Evolutionary conservation across 2,797 vertebrate species (phyloP).

Genomic region (Coregonus suidteri): DNA sequence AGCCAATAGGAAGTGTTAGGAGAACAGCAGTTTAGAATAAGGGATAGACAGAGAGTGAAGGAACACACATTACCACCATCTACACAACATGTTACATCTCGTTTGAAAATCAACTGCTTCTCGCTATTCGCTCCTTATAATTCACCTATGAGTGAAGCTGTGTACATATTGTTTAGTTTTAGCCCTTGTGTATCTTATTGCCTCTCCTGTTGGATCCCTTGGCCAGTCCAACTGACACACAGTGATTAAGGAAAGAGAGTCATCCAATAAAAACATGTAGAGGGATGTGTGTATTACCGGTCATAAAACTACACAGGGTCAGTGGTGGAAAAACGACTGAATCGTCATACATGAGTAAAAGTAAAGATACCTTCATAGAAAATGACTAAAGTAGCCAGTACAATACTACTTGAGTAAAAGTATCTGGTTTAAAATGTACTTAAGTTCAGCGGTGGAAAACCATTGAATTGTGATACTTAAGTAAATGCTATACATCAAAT

Average conservation of each 20-base stretch:
- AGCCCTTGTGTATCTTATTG: background rate
- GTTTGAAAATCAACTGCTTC: background rate
- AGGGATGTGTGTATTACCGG: constrained; percentile 51
- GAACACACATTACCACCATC: background rate
- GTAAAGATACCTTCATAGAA: no score
- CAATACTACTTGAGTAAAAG: no score
- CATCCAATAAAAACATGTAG: constrained; percentile 26
- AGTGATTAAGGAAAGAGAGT: constrained; percentile 55
- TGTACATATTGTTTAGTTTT: background rate
- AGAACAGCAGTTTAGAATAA: background rate
- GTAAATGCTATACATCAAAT: no score
- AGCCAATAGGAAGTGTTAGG: background rate
- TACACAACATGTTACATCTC: background rate
- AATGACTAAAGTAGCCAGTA: no score
- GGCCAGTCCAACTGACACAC: background rate
- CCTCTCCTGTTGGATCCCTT: no score
- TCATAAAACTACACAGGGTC: background rate
- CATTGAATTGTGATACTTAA: no score
- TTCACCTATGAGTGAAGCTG: background rate
- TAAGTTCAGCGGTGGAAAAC: background rate
- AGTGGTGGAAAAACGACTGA: background rate
- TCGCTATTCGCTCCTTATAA: background rate
- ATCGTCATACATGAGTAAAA: no score
- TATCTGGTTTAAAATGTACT: no score
- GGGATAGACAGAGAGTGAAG: background rate